These are phyloP conservation scores for Sinopyrophorus schimmeli DNA, from an alignment of 2,888 invertebrate species.

Conservation along the genomic window DNA sequence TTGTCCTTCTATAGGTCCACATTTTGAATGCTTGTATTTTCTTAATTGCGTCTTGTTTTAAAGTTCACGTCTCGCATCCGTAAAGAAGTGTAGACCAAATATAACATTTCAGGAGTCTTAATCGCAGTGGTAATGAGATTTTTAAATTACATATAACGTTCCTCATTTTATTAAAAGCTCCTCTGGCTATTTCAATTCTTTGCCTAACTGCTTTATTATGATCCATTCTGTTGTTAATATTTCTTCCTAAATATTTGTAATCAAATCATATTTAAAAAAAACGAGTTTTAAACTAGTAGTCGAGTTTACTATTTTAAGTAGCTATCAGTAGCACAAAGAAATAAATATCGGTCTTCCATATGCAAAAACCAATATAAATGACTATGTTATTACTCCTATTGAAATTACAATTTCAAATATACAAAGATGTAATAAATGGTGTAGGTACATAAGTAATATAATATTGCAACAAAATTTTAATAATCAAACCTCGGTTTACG, in stretches of 20 bases:
- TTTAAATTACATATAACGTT: conserved; percentile 4
- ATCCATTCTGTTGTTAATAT: conserved; percentile 1
- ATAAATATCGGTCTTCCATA: too few species aligned
- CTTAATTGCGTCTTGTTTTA: neutral
- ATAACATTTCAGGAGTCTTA: conserved; percentile 2
- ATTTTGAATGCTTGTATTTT: conserved; percentile 1
- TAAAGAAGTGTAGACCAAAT: conserved; percentile 3
- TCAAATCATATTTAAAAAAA: too few species aligned
- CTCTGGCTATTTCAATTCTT: conserved; percentile 4
- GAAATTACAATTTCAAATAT: too few species aligned
- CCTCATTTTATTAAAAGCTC: conserved; percentile 3
- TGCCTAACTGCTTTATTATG: neutral
- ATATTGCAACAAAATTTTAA: too few species aligned
- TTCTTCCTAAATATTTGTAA: conserved; percentile 2
- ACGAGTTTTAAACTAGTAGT: too few species aligned
- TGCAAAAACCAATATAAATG: too few species aligned
- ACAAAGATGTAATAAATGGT: too few species aligned
- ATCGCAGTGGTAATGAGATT: neutral
- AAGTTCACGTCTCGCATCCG: neutral
- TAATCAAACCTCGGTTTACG: too few species aligned
- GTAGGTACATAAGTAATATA: too few species aligned
- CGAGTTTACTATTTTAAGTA: too few species aligned
- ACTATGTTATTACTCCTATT: too few species aligned
- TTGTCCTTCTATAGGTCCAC: neutral
- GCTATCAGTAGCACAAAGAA: too few species aligned